Percentiles rank a stretch among this genome's conserved stretches.
Evolutionary conservation across 2,113 vertebrate species (phyloP).

Genomic region (Chaetorhynchus papuensis): DNA sequence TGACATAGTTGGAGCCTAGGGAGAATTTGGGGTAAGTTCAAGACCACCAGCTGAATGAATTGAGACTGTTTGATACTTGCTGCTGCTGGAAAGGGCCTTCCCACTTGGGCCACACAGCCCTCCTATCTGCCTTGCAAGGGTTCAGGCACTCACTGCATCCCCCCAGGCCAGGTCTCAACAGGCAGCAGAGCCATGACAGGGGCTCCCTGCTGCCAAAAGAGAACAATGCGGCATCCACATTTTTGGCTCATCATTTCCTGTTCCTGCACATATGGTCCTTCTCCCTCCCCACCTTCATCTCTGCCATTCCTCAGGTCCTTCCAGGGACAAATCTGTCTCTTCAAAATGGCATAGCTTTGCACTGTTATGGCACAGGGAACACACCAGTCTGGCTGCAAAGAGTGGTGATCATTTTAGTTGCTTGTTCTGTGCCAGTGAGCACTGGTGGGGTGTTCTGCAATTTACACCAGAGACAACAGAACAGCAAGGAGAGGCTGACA

Average conservation of each 20-base stretch:
- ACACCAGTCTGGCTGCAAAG: not conserved
- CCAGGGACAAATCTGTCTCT: not conserved
- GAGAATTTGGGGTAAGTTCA: not conserved
- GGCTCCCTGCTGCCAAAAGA: not conserved
- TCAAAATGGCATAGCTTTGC: not conserved
- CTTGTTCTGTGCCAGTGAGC: not conserved
- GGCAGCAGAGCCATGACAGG: not conserved
- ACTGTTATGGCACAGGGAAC: not conserved
- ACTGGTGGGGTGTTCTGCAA: not conserved
- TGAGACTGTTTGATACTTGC: not conserved
- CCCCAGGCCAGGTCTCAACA: not conserved
- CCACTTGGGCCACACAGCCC: not conserved
- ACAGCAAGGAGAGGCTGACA: not conserved
- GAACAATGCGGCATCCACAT: accelerated
- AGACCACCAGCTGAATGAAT: not conserved
- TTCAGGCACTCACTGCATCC: accelerated
- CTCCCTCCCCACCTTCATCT: not conserved
- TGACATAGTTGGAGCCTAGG: not conserved
- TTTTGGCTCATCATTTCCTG: not conserved
- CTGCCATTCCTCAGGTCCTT: not conserved
- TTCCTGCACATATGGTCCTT: not conserved
- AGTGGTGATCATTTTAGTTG: not conserved
- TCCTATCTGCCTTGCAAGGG: not conserved
- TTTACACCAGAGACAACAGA: not conserved
- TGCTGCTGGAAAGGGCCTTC: not conserved